A percentile compares a stretch with the other conserved stretches of the same genome.
phyloP scores from a whole-genome alignment of 1,140 invertebrate species.

The Homalodisca vitripennis region DNA sequence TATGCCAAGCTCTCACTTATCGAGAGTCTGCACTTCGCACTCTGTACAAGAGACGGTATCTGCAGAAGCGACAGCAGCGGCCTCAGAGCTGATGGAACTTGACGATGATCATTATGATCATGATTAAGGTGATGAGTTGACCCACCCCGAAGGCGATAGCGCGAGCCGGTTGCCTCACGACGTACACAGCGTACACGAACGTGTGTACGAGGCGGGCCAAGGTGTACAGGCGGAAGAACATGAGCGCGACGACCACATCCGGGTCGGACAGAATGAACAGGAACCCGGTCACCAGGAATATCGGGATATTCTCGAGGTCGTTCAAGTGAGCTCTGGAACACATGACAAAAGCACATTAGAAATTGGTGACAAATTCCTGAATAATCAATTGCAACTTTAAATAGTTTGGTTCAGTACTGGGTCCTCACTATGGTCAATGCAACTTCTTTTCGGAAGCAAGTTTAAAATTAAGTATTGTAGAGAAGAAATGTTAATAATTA shows the following conservation, averaged over 20 bases:
- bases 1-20: too few species aligned
- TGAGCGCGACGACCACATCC: conserved; percentile 50
- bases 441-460: too few species aligned
- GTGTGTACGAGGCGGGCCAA: conserved; percentile 60
- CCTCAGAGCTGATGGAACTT: conserved; percentile 16
- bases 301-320: conserved; percentile 67
- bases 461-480: too few species aligned
- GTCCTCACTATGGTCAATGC: too few species aligned
- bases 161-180: conserved; percentile 59
- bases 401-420: too few species aligned
- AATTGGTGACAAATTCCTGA: too few species aligned
- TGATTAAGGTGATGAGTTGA: conserved; percentile 51
- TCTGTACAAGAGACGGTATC: too few species aligned
- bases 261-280: conserved; percentile 62
- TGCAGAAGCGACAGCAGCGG: not conserved
- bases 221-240: conserved; percentile 60
- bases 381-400: too few species aligned
- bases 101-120: conserved; percentile 44
- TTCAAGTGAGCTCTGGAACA: conserved; percentile 62
- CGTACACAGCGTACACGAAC: conserved; percentile 55
- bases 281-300: conserved; percentile 60
- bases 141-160: conserved; percentile 55
- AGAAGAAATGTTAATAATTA: too few species aligned
- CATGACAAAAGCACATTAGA: too few species aligned
- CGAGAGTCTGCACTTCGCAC: too few species aligned